Evolutionary conservation across 2,797 vertebrate species (phyloP).

Genomic region (Otolemur crassicaudatus): DNA sequence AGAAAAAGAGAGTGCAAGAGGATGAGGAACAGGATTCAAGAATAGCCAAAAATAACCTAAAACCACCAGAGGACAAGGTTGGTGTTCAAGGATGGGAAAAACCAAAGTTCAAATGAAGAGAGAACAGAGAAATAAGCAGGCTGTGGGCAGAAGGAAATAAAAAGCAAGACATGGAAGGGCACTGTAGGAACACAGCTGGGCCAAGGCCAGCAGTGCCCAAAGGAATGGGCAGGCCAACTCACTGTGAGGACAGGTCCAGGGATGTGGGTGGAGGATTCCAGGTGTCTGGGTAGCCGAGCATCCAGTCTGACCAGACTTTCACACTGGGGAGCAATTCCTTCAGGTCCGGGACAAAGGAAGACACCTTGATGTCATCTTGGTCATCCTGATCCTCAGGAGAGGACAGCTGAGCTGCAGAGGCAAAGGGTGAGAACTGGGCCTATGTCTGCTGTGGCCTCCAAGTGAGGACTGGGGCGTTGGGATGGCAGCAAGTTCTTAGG

Average conservation of each 20-base stretch:
- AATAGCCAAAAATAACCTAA: background rate
- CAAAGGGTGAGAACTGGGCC: constrained; percentile 79
- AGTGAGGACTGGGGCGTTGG: constrained; percentile 56
- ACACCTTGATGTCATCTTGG: constrained; percentile 94
- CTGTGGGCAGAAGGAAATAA: background rate
- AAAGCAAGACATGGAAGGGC: background rate
- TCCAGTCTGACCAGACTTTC: constrained; percentile 99
- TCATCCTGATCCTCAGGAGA: constrained; percentile 85
- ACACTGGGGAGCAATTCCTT: constrained; percentile 96
- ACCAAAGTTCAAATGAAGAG: background rate
- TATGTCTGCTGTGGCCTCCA: constrained; percentile 56
- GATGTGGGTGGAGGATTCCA: constrained; percentile 97
- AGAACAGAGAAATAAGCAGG: background rate
- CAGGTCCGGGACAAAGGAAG: constrained; percentile 93
- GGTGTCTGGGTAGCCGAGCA: constrained; percentile 97
- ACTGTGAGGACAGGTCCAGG: constrained; percentile 89
- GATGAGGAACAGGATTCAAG: background rate
- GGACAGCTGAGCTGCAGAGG: constrained; percentile 88
- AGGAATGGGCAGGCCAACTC: constrained; percentile 74
- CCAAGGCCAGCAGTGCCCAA: background rate
- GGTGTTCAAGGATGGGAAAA: background rate
- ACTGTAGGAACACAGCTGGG: background rate
- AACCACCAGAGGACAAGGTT: background rate
- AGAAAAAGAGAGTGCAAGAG: constrained; percentile 18
- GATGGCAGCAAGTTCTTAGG: constrained; percentile 67